Conservation (phyloP, 2,113 vertebrate species). For the Proteles cristata region DNA sequence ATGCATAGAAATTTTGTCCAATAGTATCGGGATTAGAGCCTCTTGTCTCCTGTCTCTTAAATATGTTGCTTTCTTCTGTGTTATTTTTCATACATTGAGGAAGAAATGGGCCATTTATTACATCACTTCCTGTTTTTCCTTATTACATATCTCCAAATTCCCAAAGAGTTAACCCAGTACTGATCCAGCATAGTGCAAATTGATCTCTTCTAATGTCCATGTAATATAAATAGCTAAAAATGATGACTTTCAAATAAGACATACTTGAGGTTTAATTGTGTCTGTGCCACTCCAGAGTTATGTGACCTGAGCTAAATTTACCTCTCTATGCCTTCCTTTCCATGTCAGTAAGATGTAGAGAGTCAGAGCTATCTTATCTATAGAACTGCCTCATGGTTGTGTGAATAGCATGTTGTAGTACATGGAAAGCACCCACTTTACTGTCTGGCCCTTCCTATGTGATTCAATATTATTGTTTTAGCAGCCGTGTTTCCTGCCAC, state of each 20-base stretch:
- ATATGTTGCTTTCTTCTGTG: not conserved
- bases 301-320: not conserved
- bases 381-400: not conserved
- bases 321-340: not conserved
- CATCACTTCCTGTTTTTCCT: not conserved
- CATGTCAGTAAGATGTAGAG: not conserved
- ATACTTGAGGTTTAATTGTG: not conserved
- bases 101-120: not conserved
- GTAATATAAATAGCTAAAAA: not conserved
- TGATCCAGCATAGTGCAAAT: not conserved
- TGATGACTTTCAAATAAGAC: not conserved
- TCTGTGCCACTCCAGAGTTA: rapidly evolving
- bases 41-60: not conserved
- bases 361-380: rapidly evolving
- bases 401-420: rapidly evolving
- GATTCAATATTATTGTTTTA: not conserved
- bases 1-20: not conserved
- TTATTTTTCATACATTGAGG: not conserved
- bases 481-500: not conserved
- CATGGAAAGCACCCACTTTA: rapidly evolving
- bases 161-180: not conserved
- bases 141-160: not conserved
- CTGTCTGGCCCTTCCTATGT: not conserved
- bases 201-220: not conserved
- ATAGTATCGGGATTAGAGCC: not conserved